Evolutionary conservation across 2,888 invertebrate genomes (phyloP), one percentile per base, ranked within the genome.

Genomic region (Tetanocera ferruginea): DNA sequence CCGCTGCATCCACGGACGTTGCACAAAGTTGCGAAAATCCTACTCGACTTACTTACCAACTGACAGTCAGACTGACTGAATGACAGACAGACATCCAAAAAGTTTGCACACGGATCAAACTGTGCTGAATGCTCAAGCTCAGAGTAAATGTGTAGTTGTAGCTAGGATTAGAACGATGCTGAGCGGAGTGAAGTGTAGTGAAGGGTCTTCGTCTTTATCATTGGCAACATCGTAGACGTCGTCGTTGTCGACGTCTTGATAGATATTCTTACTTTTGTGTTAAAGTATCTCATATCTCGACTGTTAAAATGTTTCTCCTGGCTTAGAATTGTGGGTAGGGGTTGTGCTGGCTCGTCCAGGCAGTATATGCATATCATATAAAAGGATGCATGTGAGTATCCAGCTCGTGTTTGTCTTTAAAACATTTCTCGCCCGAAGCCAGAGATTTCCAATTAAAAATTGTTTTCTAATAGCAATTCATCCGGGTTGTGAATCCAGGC

Each of bases 401-500:
- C 55, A 51, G 51, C 14, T 19, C 2, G 49, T 62, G 51, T 60
- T 74, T 23, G n/a, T 23, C 43, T 70, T 51, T 52, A 1, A 31
- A 28, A 9, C 28, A 6, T 11, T 28, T 60, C 23, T 79, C 77
- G 80, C 80, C 79, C 77, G 77, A 79, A 79, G 80, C 78, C 76
- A 80, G 79, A 74, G 79, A 81, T 80, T 80, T 80, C 81, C 79
- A 81, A 81, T 81, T 80, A 81, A 77, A 81, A 81, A 80, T 79
- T 78, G 77, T 75, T 79, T 79, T 77, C 76, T 78, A 55, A 66
- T 55, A 75, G 55, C 67, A 55, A 75, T 55, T 75, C 75, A 52
- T 67, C 66, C 66, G 51, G 52, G 17, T 66, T 66, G 34, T 66
- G 55, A 55, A 57, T 57, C 17, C 52, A 23, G 34, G 25, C 49